phyloP scores from a whole-genome alignment of 2,888 invertebrate genomes.

The Chalcis sispes region DNA sequence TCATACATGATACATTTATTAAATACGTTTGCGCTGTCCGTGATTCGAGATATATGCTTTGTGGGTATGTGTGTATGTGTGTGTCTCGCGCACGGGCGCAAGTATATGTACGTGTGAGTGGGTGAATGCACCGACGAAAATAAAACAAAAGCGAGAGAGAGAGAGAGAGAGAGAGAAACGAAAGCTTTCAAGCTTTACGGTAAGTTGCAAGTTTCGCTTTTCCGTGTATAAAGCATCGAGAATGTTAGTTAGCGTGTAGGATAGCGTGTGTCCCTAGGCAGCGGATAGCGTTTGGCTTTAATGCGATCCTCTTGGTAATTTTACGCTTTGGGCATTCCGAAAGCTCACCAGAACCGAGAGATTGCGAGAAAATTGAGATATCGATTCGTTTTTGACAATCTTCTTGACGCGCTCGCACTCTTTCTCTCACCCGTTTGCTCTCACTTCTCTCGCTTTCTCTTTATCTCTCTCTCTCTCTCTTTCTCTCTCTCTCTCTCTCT shows the following conservation, averaged over 20 bases:
- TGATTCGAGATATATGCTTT: too few species aligned
- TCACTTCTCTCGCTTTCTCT: background rate
- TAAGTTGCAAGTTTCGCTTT: constrained; percentile 35
- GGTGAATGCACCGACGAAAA: background rate
- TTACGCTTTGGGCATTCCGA: constrained; percentile 68
- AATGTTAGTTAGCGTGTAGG: constrained; percentile 30
- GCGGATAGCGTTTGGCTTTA: constrained; percentile 65
- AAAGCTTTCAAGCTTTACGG: constrained; percentile 34
- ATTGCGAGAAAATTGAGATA: constrained; percentile 43
- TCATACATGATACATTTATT: too few species aligned
- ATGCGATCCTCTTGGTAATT: constrained; percentile 69
- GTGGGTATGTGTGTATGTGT: too few species aligned
- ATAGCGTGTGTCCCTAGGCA: constrained; percentile 60
- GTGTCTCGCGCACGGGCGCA: background rate
- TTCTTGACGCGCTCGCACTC: background rate
- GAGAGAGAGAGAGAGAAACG: background rate
- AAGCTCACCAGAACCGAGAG: constrained; percentile 59
- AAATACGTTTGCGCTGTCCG: too few species aligned
- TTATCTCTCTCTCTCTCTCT: background rate
- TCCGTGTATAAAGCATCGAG: constrained; percentile 40
- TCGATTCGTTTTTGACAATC: constrained; percentile 48
- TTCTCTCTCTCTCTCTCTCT: background rate
- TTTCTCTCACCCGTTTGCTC: background rate
- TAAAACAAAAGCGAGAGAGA: background rate
- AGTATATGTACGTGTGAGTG: background rate